Conservation (phyloP, 2,113 vertebrate species). For the Eurypyga helias region DNA sequence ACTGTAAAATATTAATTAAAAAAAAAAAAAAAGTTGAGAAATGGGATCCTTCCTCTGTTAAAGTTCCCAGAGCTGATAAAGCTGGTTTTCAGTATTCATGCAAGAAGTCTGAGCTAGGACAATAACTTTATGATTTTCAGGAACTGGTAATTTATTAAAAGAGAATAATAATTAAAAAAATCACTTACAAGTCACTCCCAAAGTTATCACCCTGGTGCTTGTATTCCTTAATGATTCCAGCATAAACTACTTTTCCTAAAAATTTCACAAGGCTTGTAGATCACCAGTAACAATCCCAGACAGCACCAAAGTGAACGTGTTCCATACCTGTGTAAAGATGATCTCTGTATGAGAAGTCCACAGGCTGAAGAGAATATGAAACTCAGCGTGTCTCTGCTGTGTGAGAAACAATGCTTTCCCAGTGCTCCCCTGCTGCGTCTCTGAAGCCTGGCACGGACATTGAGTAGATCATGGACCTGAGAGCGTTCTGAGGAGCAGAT, state of each 20-base stretch:
- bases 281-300: neutral
- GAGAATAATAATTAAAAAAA: neutral
- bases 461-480: neutral
- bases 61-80: neutral
- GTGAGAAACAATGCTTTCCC: neutral
- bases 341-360: neutral
- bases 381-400: neutral
- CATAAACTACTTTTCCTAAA: neutral
- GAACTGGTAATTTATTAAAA: neutral
- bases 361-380: neutral
- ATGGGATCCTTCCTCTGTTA: neutral
- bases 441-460: neutral
- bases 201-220: neutral
- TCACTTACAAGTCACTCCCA: neutral
- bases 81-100: neutral
- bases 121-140: neutral
- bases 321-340: neutral
- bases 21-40: neutral
- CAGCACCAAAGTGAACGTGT: neutral
- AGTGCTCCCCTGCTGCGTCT: neutral
- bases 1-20: neutral
- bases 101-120: neutral
- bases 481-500: neutral
- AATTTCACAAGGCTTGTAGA: neutral
- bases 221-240: neutral